Evolutionary conservation across 1,140 invertebrate genomes (phyloP).

Genomic region (Drosophila kurseongensis): DNA sequence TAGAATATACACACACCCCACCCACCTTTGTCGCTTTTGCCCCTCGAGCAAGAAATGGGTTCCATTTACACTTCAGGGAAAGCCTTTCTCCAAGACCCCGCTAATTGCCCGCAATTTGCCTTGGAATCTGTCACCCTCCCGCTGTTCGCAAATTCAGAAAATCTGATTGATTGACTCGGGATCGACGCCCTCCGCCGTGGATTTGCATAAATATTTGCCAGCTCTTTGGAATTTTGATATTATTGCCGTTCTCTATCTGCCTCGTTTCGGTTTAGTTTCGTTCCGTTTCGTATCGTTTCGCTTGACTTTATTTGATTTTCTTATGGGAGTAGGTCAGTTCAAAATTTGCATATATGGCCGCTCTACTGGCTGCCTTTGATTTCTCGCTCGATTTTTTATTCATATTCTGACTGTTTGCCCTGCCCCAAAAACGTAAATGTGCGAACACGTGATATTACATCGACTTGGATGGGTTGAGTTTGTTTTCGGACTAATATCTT

Average conservation of each 20-base stretch:
- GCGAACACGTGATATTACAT: conserved; percentile 30
- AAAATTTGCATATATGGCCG: conserved; percentile 76
- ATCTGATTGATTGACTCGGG: conserved; percentile 59
- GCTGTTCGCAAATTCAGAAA: conserved; percentile 16
- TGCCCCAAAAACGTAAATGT: conserved; percentile 42
- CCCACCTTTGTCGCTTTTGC: conserved; percentile 9
- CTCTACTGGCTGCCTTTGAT: conserved; percentile 70
- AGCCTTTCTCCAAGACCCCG: conserved; percentile 63
- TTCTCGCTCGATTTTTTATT: conserved; percentile 77
- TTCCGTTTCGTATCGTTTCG: conserved; percentile 34
- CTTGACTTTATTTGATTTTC: conserved; percentile 72
- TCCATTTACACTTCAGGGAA: conserved; percentile 58
- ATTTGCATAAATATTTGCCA: conserved; percentile 73
- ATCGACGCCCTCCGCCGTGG: conserved; percentile 44
- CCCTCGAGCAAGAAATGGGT: conserved; percentile 2
- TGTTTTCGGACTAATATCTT: neutral
- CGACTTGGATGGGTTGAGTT: neutral
- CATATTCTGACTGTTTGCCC: conserved; percentile 67
- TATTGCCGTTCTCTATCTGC: conserved; percentile 29
- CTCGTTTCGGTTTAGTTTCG: conserved; percentile 30
- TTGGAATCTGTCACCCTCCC: conserved; percentile 32
- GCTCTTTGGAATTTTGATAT: conserved; percentile 34
- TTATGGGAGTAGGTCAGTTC: conserved; percentile 82
- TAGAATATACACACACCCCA: too few relatives aligned
- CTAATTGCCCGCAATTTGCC: conserved; percentile 72